Conservation (phyloP, 2,888 invertebrate genomes). For the Drosophila barbarae region DNA sequence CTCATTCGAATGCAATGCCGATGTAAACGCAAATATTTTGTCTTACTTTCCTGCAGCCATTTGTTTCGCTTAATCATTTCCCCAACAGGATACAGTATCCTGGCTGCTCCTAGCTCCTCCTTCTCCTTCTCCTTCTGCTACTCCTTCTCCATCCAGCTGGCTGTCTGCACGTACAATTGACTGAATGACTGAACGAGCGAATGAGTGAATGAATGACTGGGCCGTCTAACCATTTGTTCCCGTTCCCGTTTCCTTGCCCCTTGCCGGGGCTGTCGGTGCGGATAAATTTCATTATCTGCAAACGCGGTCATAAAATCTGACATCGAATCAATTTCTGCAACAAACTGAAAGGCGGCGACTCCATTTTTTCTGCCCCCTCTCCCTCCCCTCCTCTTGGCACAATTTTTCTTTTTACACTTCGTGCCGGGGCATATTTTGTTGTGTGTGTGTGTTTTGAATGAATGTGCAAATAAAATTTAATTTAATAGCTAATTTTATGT, state of each 20-base stretch:
- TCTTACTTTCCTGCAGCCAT: conserved; percentile 14
- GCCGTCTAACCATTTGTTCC: conserved; percentile 22
- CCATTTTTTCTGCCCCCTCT: neutral
- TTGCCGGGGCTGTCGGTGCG: no score
- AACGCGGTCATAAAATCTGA: conserved; percentile 67
- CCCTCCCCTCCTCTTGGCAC: neutral
- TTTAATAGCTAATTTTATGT: conserved; percentile 72
- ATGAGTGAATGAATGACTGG: conserved; percentile 21
- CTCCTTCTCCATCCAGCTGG: neutral
- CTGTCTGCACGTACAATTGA: conserved; percentile 25
- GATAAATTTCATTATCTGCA: conserved; percentile 72
- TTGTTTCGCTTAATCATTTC: conserved; percentile 29
- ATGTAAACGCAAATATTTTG: conserved; percentile 21
- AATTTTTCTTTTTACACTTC: conserved; percentile 10
- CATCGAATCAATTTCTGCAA: conserved; percentile 58
- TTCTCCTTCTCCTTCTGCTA: neutral
- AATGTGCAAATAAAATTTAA: conserved; percentile 75
- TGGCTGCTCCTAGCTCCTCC: neutral
- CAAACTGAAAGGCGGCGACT: conserved; percentile 24
- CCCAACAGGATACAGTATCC: neutral
- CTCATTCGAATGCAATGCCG: conserved; percentile 28
- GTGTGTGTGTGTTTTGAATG: conserved; percentile 53
- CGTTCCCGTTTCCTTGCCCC: no score
- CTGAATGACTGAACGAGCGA: conserved; percentile 8
- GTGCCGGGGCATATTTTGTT: conserved; percentile 29